Evolutionary conservation across 2,888 invertebrate species (phyloP), one percentile per base, ranked within the genome.

Genomic region (Nomada flava): DNA sequence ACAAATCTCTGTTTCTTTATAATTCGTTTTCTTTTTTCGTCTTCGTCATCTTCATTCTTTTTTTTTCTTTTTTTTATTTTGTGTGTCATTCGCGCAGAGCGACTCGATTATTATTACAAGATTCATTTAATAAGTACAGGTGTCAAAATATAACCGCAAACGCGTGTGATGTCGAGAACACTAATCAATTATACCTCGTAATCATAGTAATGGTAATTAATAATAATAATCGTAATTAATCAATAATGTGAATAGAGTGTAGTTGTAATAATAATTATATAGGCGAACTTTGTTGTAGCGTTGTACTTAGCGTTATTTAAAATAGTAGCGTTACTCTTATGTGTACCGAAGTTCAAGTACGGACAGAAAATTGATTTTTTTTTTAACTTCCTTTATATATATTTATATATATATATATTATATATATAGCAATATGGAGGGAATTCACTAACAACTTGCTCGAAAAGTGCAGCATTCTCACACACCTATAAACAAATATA

Each of bases 301-400:
- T 92, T 91, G 91, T 93, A 93, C 91, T 92, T 92, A 92, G 92
- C 92, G 87, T 93, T 92, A 92, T 93, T 91, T 92, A 92, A 93
- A 93, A 93, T 93, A 91, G 90, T 90, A 92, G 92, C 92, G 83
- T 91, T 91, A 82, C 79, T 78, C 78, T 81, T 81, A 73, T 85
- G 85, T 90, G 88, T 91, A 92, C 88, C 86, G 89, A 91, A 90
- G 90, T 91, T 89, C 88, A 88, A 91, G 89, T 91, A 91, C 92
- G 93, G 93, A 93, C 93, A 93, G 92, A 93, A 67, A 92, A 93
- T 92, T 90, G 90, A 90, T 89, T 90, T 71, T 89, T 84, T 86
- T 84, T 76, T 85, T 89, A 89, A 89, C 89, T 88, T 85, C 79
- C 57, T 83, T 85, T 88, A 85, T 86, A 81, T 88, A 80, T 80